A percentile compares a stretch with the other conserved stretches of the same genome.
Conservation (phyloP, 2,113 vertebrate genomes). For the Dendropsophus ebraccatus region DNA sequence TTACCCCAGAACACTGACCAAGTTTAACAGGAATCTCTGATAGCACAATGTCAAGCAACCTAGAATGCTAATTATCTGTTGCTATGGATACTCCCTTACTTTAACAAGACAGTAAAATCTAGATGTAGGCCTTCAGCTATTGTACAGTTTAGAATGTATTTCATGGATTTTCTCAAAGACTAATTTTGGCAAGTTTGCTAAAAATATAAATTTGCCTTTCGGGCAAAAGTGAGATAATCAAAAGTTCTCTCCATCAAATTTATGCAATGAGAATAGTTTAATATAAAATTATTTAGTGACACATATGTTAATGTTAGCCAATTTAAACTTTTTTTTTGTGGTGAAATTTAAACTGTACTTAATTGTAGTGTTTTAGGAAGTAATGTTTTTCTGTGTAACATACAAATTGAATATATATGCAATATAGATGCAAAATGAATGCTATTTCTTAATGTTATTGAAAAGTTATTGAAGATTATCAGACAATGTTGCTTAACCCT, state of each 20-base stretch:
- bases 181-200: conserved; percentile 51
- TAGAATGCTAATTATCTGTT: conserved; percentile 53
- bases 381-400: background rate
- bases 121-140: conserved; percentile 47
- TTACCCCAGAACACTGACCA: conserved; percentile 23
- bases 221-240: conserved; percentile 53
- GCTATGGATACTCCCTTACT: conserved; percentile 47
- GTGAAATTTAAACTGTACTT: background rate
- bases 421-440: background rate
- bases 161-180: conserved; percentile 38
- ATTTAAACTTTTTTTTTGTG: background rate
- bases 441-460: background rate
- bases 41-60: conserved; percentile 42
- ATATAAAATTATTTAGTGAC: conserved; percentile 13
- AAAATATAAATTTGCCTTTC: conserved; percentile 54
- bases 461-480: background rate
- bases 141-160: conserved; percentile 52
- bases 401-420: background rate
- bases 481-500: background rate
- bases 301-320: conserved; percentile 11
- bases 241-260: conserved; percentile 36
- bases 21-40: conserved; percentile 32
- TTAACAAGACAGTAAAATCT: conserved; percentile 47
- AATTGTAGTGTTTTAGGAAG: background rate
- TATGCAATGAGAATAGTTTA: conserved; percentile 38